A percentile compares a stretch with the other conserved stretches of the same genome.
phyloP scores from a whole-genome alignment of 2,888 invertebrate species.

The Helleia helle region DNA sequence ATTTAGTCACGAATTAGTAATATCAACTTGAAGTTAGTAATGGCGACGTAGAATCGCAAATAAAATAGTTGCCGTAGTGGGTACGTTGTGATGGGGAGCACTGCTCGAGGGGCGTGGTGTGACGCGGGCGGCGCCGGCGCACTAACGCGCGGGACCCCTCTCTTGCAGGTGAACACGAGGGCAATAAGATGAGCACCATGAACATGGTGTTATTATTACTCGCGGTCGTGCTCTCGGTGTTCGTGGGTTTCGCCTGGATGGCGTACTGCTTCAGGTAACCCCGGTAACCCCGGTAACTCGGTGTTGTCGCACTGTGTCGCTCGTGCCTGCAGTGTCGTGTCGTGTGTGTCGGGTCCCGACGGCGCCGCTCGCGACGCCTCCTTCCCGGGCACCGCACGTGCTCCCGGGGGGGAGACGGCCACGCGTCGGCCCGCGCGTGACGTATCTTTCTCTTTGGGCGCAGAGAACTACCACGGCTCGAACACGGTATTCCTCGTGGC shows the following conservation, averaged over 20 bases:
- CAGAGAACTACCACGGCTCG: slow-evolving; percentile 97
- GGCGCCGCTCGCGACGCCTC: slow-evolving; percentile 42
- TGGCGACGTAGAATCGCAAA: not conserved
- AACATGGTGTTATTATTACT: slow-evolving; percentile 94
- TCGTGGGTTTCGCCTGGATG: slow-evolving; percentile 95
- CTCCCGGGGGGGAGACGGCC: slow-evolving; percentile 27
- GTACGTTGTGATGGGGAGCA: slow-evolving; percentile 29
- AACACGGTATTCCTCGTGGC: slow-evolving; percentile 98
- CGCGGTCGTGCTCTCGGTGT: slow-evolving; percentile 93
- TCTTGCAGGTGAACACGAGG: slow-evolving; percentile 82
- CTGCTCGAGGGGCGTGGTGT: slow-evolving; percentile 48
- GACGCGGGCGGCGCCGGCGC: slow-evolving; percentile 64
- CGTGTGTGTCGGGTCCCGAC: slow-evolving; percentile 33
- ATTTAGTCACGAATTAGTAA: too few relatives aligned
- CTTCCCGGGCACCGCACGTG: slow-evolving; percentile 24
- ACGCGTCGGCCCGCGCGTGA: slow-evolving; percentile 32
- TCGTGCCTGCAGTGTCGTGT: slow-evolving; percentile 54
- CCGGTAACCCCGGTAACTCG: slow-evolving; percentile 77
- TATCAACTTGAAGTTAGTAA: too few relatives aligned
- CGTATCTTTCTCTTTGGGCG: slow-evolving; percentile 68
- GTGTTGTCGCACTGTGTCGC: slow-evolving; percentile 66
- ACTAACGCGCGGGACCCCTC: slow-evolving; percentile 69
- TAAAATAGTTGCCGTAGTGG: too few relatives aligned
- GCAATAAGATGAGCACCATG: slow-evolving; percentile 90
- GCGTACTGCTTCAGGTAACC: slow-evolving; percentile 95